Evolutionary conservation across 2,113 vertebrate species (phyloP), one percentile per base, ranked within the genome.

Genomic region (Xerus inauris): DNA sequence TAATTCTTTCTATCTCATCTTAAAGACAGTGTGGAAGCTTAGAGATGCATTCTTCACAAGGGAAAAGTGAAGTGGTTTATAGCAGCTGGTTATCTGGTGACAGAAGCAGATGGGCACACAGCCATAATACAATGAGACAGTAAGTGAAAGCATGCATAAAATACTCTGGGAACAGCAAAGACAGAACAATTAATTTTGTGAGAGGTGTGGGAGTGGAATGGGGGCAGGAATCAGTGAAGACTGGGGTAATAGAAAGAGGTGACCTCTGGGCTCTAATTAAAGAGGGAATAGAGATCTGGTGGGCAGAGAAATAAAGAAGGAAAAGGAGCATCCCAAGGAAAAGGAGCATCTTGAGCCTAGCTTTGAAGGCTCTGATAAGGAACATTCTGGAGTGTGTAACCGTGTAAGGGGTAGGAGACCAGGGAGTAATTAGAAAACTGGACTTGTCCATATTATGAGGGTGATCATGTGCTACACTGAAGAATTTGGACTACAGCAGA

Each of bases 401-500:
- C 32, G 30, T 57, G 19, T 69, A 38, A 42, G 38, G 35, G n/a
- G 13, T 82, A n/a, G 16, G 32, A 40, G 28, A 83, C 3, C 62
- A 91, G 38, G 42, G 11, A 54, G 38, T 65, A 84, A 94, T 71
- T 69, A 95, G 89, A 91, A 96, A 82, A 76, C 62, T 49, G 38
- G 47, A 57, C 62, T 65, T 40, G 38, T 14, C 42, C 28, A 26
- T 35, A 54, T 87, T 91, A 85, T 89, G 38, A 93, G 91, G 49
- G 30, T 30, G 45, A 79, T 91, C 40, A 22, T 40, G 47, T 2
- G 35, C 57, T 49, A 35, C 38, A 57, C n/a, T 17, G 35, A 87
- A 77, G 79, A 94, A 62, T 89, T 45, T 57, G 57, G 13, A 81
- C 45, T 26, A 24, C 45, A 51, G 30, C 3, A 35, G 51, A 42